phyloP scores from a whole-genome alignment of 2,888 invertebrate species.

The Thereva nobilitata region DNA sequence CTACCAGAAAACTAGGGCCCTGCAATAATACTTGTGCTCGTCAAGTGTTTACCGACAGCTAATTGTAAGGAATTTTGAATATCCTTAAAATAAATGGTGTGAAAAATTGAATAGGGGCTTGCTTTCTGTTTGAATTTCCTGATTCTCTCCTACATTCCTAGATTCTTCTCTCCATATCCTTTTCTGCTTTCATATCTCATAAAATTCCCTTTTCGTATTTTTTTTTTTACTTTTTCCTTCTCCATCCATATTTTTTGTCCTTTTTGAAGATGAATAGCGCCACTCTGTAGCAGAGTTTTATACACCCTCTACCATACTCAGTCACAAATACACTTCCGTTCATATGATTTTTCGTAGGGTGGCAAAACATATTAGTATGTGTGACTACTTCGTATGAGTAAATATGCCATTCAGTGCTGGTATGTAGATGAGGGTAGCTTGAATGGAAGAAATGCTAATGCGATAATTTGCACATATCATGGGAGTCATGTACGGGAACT shows the following conservation, averaged over 20 bases:
- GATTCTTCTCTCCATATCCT: constrained; percentile 4
- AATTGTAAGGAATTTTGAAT: constrained; percentile 33
- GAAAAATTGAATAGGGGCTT: constrained; percentile 31
- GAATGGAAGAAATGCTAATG: constrained; percentile 29
- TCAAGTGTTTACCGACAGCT: constrained; percentile 26
- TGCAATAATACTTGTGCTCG: no score
- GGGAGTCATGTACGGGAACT: constrained; percentile 34
- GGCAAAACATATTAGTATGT: not conserved
- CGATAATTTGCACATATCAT: constrained; percentile 35
- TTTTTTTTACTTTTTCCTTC: constrained; percentile 29
- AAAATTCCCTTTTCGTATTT: not conserved
- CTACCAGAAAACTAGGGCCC: no score
- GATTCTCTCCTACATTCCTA: constrained; percentile 21
- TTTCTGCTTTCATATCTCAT: constrained; percentile 5
- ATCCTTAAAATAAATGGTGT: constrained; percentile 30
- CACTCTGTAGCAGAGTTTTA: not conserved
- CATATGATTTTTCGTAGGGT: constrained; percentile 3
- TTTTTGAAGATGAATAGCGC: constrained; percentile 31
- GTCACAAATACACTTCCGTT: not conserved
- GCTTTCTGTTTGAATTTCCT: constrained; percentile 17
- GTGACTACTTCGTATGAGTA: not conserved
- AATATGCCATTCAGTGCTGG: not conserved
- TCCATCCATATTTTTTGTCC: constrained; percentile 25
- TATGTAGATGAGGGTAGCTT: constrained; percentile 6
- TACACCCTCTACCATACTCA: not conserved